Base-by-base conservation (phyloP, 1,140 invertebrate species). In the Neodiprion virginianus region DNA sequence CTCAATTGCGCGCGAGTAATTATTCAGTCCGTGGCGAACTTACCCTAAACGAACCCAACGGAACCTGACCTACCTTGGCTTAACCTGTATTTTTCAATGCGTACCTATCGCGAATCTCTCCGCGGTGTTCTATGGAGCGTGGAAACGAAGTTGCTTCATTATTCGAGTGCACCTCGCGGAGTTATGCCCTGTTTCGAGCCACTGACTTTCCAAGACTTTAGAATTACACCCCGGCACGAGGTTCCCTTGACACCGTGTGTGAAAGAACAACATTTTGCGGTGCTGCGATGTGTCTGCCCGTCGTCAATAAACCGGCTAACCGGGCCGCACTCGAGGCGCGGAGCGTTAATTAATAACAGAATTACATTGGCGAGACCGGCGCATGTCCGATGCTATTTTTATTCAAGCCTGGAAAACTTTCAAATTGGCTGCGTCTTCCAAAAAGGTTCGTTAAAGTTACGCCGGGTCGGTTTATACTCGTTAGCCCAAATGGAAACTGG, bases 1-100 rank as follows among this genome's bases (percentile, higher is more conserved):
- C 53, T 78, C 71, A 78, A 74, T 78, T 73, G 75, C 73, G 72
- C 71, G n/a, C 65, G 77, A 76, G 75, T 73, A 78, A 78, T 78
- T 76, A 78, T 78, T 78, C 75, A 78, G 73, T 72, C 73, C 67
- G 23, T 76, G 73, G 49, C 77, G 66, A 78, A 78, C 71, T 61
- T 76, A 5, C 28, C 28, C 28, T 40, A 69, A 47, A 49, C 65
- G 48, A 72, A 72, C 70, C 70, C 61, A 47, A 23, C 48, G 28
- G 2, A 40, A 40, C 28, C 28, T 40, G 28, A 40, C 28, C 28
- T 40, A 40, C 28, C 28, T 40, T 40, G 28, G 28, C 28, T 61
- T 61, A 11, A 8, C 53, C 53, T 7, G n/a, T n/a, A n/a, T 12
- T 61, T 61, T n/a, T 12, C 11, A 40, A 40, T 40, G 28, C 5